These are phyloP conservation scores for Glaucidium brasilianum DNA, from an alignment of 2,113 vertebrate genomes.

Conservation along the genomic window DNA sequence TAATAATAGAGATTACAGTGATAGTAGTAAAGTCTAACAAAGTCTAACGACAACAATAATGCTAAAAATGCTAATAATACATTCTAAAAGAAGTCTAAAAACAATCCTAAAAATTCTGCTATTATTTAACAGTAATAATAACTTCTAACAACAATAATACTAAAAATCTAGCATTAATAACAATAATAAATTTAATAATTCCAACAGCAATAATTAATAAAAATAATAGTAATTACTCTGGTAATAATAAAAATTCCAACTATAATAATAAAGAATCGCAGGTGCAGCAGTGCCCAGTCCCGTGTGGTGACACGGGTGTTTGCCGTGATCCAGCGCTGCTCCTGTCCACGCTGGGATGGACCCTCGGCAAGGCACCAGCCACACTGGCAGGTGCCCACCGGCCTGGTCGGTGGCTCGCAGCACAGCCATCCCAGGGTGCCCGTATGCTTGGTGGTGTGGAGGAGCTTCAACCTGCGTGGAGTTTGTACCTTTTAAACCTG, in stretches of 20 bases:
- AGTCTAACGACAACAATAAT: not conserved
- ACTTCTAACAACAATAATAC: not conserved
- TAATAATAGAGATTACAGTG: not conserved
- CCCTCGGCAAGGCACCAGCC: rapidly evolving
- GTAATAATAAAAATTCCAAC: no score
- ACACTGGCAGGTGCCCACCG: rapidly evolving
- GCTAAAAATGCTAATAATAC: not conserved
- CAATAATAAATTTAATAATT: no score
- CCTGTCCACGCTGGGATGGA: no score
- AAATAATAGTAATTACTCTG: no score
- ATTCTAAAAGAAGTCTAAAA: no score
- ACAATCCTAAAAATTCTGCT: not conserved
- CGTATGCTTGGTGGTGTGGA: rapidly evolving
- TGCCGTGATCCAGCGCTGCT: not conserved
- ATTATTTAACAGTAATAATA: not conserved
- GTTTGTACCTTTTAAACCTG: not conserved
- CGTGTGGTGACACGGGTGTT: not conserved
- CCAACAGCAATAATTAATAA: not conserved
- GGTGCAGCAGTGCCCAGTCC: not conserved
- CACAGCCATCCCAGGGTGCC: rapidly evolving
- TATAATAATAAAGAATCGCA: rapidly evolving
- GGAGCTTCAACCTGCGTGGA: not conserved
- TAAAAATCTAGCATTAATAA: not conserved
- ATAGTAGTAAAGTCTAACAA: not conserved
- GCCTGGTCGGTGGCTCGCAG: no score